A percentile compares a stretch with the other conserved stretches of the same genome.
Evolutionary conservation across 2,797 vertebrate species (phyloP).

Genomic region (Poliocrania exsul): DNA sequence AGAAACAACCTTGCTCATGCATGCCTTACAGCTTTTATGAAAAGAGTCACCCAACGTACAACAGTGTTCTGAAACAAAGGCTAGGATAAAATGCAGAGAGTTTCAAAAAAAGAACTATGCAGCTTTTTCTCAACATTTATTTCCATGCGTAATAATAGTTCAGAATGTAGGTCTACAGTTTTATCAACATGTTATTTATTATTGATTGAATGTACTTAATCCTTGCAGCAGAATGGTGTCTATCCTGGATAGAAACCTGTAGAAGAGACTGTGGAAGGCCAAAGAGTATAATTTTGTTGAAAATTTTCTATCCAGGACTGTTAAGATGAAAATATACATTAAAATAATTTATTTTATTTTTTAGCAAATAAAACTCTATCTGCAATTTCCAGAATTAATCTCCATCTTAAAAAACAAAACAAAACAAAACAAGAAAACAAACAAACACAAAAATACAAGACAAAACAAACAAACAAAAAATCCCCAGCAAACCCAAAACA

Average conservation of each 20-base stretch:
- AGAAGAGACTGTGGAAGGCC: background rate
- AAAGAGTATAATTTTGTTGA: background rate
- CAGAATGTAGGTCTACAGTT: background rate
- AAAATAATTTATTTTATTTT: background rate
- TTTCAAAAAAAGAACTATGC: background rate
- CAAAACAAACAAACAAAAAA: too few relatives aligned
- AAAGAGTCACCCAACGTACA: background rate
- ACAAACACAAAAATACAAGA: too few relatives aligned
- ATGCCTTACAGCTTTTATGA: background rate
- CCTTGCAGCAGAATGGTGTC: background rate
- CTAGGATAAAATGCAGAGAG: background rate
- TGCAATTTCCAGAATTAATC: background rate
- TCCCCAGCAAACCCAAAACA: fast-evolving
- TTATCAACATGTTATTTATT: background rate
- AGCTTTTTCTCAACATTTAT: background rate
- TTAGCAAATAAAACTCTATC: background rate
- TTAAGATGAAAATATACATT: background rate
- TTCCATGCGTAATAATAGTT: background rate
- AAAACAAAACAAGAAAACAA: too few relatives aligned
- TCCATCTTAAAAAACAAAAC: background rate
- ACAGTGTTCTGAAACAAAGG: background rate
- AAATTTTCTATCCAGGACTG: background rate
- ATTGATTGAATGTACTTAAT: background rate
- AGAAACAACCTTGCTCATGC: slow-evolving; percentile 5
- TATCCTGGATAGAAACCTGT: background rate